phyloP scores from a whole-genome alignment of 2,888 invertebrate genomes.

The Callosobruchus maculatus region DNA sequence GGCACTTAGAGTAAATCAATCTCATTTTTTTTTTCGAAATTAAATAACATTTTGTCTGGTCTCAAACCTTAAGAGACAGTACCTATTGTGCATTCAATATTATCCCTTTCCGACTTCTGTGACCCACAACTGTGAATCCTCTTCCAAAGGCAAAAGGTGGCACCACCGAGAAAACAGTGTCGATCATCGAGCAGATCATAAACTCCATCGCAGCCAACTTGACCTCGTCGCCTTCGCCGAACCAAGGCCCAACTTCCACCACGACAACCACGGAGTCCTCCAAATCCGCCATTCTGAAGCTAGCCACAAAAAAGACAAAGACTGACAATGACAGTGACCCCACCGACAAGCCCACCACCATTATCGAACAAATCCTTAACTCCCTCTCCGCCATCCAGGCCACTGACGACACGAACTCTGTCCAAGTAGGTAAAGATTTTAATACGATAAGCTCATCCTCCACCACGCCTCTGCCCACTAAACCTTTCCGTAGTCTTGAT shows the following conservation, averaged over 20 bases:
- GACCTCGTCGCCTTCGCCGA: slow-evolving; percentile 30
- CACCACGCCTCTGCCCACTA: slow-evolving; percentile 38
- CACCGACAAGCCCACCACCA: slow-evolving; percentile 47
- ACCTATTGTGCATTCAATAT: slow-evolving; percentile 4
- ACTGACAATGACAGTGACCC: slow-evolving; percentile 29
- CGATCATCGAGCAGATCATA: slow-evolving; percentile 47
- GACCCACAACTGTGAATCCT: slow-evolving; percentile 6
- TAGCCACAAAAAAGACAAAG: slow-evolving; percentile 41
- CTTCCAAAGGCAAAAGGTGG: slow-evolving; percentile 32
- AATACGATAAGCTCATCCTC: slow-evolving; percentile 37
- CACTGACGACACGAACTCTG: slow-evolving; percentile 33
- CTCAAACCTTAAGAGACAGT: neutral
- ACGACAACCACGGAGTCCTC: slow-evolving; percentile 25
- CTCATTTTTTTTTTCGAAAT: too few relatives aligned
- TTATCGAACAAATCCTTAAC: slow-evolving; percentile 47
- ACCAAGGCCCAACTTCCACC: slow-evolving; percentile 19
- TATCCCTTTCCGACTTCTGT: neutral
- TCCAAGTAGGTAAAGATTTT: slow-evolving; percentile 45
- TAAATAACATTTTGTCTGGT: too few relatives aligned
- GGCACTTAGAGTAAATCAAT: too few relatives aligned
- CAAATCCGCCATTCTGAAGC: slow-evolving; percentile 44
- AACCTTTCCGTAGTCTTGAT: slow-evolving; percentile 28
- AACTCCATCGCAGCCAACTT: slow-evolving; percentile 46
- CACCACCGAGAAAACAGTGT: slow-evolving; percentile 41
- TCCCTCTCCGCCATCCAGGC: slow-evolving; percentile 47